Evolutionary conservation across 2,888 invertebrate genomes (phyloP).

Genomic region (Callyntrura guangdongensis): DNA sequence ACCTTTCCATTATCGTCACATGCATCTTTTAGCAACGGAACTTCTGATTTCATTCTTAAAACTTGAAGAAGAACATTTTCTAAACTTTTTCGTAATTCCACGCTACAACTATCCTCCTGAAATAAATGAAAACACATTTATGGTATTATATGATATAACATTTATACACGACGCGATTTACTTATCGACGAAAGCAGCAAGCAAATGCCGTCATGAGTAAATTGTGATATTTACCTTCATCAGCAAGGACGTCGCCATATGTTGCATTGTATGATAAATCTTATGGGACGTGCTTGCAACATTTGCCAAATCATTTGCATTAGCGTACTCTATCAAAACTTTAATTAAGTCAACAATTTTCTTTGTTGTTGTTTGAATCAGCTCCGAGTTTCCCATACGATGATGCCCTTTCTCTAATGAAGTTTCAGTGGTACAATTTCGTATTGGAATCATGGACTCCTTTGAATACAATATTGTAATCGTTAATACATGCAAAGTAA

Average conservation of each 20-base stretch:
- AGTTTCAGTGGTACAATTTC: slow-evolving; percentile 77
- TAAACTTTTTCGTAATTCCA: slow-evolving; percentile 73
- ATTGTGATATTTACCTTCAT: slow-evolving; percentile 63
- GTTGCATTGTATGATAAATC: slow-evolving; percentile 81
- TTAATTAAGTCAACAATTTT: slow-evolving; percentile 83
- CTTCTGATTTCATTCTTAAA: slow-evolving; percentile 82
- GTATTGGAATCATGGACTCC: slow-evolving; percentile 69
- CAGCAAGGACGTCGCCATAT: slow-evolving; percentile 79
- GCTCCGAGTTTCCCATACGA: slow-evolving; percentile 60
- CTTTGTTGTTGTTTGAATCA: slow-evolving; percentile 82
- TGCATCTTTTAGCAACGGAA: slow-evolving; percentile 77
- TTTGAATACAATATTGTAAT: slow-evolving; percentile 9
- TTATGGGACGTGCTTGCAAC: slow-evolving; percentile 79
- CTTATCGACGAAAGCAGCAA: too few species aligned
- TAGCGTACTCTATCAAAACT: slow-evolving; percentile 82
- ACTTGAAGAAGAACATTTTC: slow-evolving; percentile 82
- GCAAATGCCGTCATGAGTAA: too few species aligned
- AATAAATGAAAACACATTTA: slow-evolving; percentile 15
- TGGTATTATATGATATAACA: too few species aligned
- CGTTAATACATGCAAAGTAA: neutral
- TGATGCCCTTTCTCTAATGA: slow-evolving; percentile 60
- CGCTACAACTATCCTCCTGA: slow-evolving; percentile 58
- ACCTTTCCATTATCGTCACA: slow-evolving; percentile 18
- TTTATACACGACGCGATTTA: too few species aligned
- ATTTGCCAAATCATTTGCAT: slow-evolving; percentile 79